Base-by-base conservation (phyloP, 2,113 vertebrate species). In the Pseudolaguvia tuberculata region DNA sequence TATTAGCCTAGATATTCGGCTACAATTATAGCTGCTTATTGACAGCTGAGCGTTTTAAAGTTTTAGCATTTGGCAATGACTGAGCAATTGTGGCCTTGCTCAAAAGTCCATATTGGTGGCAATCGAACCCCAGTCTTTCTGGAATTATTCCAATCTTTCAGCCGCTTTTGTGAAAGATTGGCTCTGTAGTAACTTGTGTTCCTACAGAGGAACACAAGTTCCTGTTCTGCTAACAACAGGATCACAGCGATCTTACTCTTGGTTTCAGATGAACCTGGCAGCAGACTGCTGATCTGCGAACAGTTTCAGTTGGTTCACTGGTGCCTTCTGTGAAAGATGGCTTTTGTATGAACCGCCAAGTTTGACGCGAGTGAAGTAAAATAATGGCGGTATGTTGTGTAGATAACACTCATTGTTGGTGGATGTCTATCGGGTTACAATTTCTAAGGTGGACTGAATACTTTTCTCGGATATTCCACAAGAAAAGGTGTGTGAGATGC, bases 371-470 rank as follows among this genome's bases (percentile, higher is more conserved):
- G 45, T 15, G 50, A 50, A n/a, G 47, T 52, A 69, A 66, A 35
- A 69, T 31, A 51, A 52, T 35, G 39, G 21, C 0, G 1, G 42
- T 65, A 21, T 50, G 42, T 61, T 51, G 52, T 31, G 45, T 52
- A 53, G 18, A 31, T 72, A 65, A 61, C 21, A 73, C 59, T 67
- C 59, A 15, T 21, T 57, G 50, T 55, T 35, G 35, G 50, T 8
- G 27, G 56, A 63, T 25, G 66, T 67, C 39, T 75, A 70, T 65
- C 57, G 27, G 53, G 59, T 76, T 76, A n/a, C 73, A 42, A 29
- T 51, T 79, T 58, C 58, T 42, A 50, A 23, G 21, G 25, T n/a
- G 50, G 14, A 50, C 35, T 71, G 52, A 63, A 56, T 52, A 53
- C 62, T 42, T 65, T 71, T 52, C 27, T 25, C 35, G 48, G 13